Conservation (phyloP, 2,888 invertebrate genomes). For the Apamea anceps region DNA sequence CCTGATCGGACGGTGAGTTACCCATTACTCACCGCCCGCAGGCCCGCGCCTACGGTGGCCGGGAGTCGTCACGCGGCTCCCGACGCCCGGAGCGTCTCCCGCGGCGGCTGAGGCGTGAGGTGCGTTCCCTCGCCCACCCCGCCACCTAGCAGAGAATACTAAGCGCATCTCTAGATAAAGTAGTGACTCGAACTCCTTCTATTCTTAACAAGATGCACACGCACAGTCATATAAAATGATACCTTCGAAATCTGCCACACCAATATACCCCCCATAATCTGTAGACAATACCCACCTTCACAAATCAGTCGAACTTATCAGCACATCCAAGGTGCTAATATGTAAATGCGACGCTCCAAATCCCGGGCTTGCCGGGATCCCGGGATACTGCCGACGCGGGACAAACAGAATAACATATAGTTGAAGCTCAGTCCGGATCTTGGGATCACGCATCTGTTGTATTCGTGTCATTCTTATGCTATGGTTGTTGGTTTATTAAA, state of each 20-base stretch:
- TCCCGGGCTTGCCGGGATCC: slow-evolving; percentile 57
- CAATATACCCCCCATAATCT: slow-evolving; percentile 21
- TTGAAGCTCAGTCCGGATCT: slow-evolving; percentile 55
- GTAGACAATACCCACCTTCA: slow-evolving; percentile 37
- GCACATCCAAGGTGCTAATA: slow-evolving; percentile 65
- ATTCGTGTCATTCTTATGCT: slow-evolving; percentile 37
- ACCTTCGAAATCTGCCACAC: background rate
- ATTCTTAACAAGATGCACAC: background rate
- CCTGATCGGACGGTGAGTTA: too few relatives aligned
- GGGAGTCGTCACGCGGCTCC: too few relatives aligned
- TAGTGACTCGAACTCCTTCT: background rate
- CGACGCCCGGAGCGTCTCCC: too few relatives aligned
- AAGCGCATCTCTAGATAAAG: too few relatives aligned
- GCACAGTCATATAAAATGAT: background rate
- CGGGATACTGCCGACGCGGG: slow-evolving; percentile 44
- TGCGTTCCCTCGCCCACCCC: too few relatives aligned
- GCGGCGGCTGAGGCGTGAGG: too few relatives aligned
- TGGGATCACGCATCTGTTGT: slow-evolving; percentile 48
- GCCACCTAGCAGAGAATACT: too few relatives aligned
- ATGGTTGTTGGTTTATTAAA: slow-evolving; percentile 54
- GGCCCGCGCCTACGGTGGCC: too few relatives aligned
- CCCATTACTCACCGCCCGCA: too few relatives aligned
- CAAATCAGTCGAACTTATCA: slow-evolving; percentile 60
- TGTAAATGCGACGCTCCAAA: slow-evolving; percentile 68
- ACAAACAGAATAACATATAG: slow-evolving; percentile 71